Evolutionary conservation across 2,888 invertebrate species (phyloP).

Genomic region (Ophioninae sp.): DNA sequence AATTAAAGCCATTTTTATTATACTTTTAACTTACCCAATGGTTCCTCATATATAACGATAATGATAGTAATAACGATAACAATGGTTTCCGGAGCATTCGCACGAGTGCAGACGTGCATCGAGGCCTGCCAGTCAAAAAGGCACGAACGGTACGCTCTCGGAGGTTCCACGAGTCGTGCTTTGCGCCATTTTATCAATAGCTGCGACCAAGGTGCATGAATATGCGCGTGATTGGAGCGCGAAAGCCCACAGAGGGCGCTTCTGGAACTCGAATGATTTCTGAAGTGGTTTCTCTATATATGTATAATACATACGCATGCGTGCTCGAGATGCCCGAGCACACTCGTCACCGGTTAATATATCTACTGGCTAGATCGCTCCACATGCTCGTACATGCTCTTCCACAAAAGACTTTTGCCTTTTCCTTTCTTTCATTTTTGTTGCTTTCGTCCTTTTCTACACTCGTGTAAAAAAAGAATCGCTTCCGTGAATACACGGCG

Average conservation of each 20-base stretch:
- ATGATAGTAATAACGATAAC: slow-evolving; percentile 31
- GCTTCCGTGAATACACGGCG: neutral
- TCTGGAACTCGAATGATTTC: slow-evolving; percentile 35
- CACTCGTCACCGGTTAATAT: slow-evolving; percentile 11
- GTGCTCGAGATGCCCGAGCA: slow-evolving; percentile 25
- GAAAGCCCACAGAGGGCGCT: slow-evolving; percentile 34
- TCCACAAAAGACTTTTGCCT: slow-evolving; percentile 13
- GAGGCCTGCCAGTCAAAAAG: neutral
- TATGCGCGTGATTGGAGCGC: slow-evolving; percentile 10
- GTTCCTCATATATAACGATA: neutral
- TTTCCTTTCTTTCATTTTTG: neutral
- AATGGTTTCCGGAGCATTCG: neutral
- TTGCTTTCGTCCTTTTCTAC: neutral
- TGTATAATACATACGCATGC: neutral
- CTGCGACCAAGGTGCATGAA: neutral
- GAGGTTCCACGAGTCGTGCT: neutral
- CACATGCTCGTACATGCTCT: slow-evolving; percentile 16
- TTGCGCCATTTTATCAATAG: slow-evolving; percentile 18
- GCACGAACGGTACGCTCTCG: neutral
- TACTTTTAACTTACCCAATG: too few relatives aligned
- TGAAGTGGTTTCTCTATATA: slow-evolving; percentile 25
- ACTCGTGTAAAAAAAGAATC: neutral
- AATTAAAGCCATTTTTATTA: too few relatives aligned
- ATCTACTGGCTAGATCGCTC: slow-evolving; percentile 21
- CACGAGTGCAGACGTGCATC: neutral